Conservation (phyloP, 2,113 vertebrate genomes). For the Conger conger region DNA sequence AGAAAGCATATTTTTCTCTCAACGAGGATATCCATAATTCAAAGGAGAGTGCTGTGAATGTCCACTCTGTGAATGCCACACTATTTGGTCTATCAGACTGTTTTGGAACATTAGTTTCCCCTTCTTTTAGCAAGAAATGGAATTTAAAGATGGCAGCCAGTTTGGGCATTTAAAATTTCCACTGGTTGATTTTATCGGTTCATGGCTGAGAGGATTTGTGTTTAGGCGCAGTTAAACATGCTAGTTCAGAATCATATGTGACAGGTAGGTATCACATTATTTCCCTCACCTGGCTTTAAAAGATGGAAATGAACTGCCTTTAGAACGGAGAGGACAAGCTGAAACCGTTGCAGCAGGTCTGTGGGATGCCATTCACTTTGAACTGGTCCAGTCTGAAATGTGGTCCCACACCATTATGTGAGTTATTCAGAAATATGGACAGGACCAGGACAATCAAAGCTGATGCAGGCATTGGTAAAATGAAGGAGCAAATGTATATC, state of each 20-base stretch:
- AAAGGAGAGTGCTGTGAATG: conserved; percentile 20
- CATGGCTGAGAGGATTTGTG: background rate
- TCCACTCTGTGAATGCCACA: background rate
- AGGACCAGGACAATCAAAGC: too few relatives aligned
- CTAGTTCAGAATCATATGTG: background rate
- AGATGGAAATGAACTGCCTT: background rate
- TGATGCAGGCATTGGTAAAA: too few relatives aligned
- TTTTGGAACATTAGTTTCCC: background rate
- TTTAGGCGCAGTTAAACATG: background rate
- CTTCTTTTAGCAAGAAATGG: conserved; percentile 7
- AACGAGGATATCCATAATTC: conserved; percentile 13
- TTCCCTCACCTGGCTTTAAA: background rate
- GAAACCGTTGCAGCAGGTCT: background rate
- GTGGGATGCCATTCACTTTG: background rate
- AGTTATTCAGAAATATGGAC: background rate
- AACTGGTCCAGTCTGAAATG: background rate
- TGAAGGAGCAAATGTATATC: too few relatives aligned
- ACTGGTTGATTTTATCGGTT: background rate
- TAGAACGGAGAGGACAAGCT: background rate
- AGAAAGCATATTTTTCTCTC: conserved; percentile 3
- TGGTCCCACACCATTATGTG: background rate
- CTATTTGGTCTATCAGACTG: background rate
- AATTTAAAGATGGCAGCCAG: background rate
- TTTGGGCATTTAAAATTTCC: background rate
- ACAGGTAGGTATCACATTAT: background rate